Base-by-base conservation (phyloP, 2,888 invertebrate species). In the Lathronympha strigana region DNA sequence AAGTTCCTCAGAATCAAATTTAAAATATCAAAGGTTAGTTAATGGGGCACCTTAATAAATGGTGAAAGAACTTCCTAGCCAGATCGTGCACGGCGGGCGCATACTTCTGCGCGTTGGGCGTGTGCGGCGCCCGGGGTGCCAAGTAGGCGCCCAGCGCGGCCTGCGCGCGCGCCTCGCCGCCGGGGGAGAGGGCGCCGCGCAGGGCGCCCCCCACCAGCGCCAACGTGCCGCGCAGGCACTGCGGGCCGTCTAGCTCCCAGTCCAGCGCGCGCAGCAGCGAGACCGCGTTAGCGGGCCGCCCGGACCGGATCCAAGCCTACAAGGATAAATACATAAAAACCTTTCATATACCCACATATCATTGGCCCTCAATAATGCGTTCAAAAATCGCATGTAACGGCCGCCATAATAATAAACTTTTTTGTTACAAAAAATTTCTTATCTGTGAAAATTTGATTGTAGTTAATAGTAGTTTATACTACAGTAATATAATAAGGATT, bases 31-130 rank as follows among this genome's bases (percentile, higher is more conserved):
- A n/a, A n/a, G n/a, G n/a, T n/a, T n/a, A n/a, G n/a, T n/a, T n/a
- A n/a, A n/a, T n/a, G n/a, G n/a, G n/a, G n/a, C n/a, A 96, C 96
- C 97, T 94, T 15, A 98, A 91, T 54, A 98, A 85, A 78, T 96
- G 96, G 80, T 98, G 97, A 81, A 97, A 98, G 90, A 97, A 97
- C 73, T 97, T 93, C 72, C 98, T 92, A 0, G 98, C 97, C 40
- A 98, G 92, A 80, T 97, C 96, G 73, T 95, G 94, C 8, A 98
- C 93, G 80, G 96, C 93, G 81, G 95, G 95, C 45, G 96, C 95
- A 83, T 95, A 97, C 4, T 60, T 61, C 80, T 95, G 95, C 70
- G 95, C 93, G 15, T 95, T 93, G 69, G 94, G 93, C 61, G 95
- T 95, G 49, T 95, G 88, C 0, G 95, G 93, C 49, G 94, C 92